Base-by-base conservation (phyloP, 2,797 vertebrate genomes). In the Menidia menidia region DNA sequence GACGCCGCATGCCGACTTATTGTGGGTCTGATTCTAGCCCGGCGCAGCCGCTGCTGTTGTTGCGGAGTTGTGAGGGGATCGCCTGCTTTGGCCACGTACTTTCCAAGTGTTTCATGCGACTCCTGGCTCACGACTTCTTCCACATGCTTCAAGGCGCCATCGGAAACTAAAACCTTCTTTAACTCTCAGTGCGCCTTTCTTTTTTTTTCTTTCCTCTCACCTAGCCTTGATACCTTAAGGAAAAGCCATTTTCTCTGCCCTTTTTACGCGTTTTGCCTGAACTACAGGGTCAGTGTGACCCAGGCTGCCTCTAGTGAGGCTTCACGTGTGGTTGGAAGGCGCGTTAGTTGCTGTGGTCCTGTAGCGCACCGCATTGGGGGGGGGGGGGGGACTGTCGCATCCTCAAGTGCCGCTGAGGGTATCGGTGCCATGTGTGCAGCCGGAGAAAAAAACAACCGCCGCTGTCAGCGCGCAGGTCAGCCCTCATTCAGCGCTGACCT, bases 51-150 rank as follows among this genome's bases (percentile, higher is more conserved):
- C 60, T 52, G 61, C 64, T 74, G 67, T 74, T 55, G 54, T 74
- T 55, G 54, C 43, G 44, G 71, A 84, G 57, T 84, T 84, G 57
- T 41, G 30, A 30, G 61, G 30, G 67, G 59, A 60, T 31, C 13
- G 25, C 0, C 11, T 61, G 6, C 70, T 63, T 69, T 16, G 64
- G 60, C 65, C 81, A 88, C 84, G 84, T 85, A 81, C 71, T 87
- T 79, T 72, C 32, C 67, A 59, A 81, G 75, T 84, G 77, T 74
- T 80, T 81, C 69, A 65, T 80, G 78, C 78, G 76, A 78, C 78
- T 85, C 71, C 80, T 84, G 82, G 81, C 81, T 85, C 83, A 89
- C 82, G 77, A 86, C 78, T 80, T 54, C 65, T 57, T 71, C 71
- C 64, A 61, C 9, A n/a, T 68, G 50, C 74, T 47, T 68, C 25